phyloP scores from a whole-genome alignment of 2,888 invertebrate genomes.

The Agriopis marginaria region DNA sequence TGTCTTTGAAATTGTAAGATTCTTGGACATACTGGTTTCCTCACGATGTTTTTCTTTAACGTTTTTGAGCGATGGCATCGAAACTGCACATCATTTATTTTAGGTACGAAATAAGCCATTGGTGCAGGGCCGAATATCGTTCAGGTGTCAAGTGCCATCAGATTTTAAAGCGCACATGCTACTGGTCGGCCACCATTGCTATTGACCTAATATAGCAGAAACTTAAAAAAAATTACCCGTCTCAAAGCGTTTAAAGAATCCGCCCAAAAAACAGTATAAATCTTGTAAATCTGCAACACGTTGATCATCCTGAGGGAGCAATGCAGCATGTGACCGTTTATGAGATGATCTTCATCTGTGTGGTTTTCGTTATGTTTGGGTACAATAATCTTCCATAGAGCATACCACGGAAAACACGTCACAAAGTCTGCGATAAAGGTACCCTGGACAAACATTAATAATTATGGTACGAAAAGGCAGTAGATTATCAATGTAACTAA shows the following conservation, averaged over 20 bases:
- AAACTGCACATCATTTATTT: too few relatives aligned
- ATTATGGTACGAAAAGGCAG: not conserved
- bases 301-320: conserved; percentile 74
- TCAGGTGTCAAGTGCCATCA: too few relatives aligned
- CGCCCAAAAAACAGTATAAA: conserved; percentile 75
- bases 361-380: conserved; percentile 73
- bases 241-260: conserved; percentile 76
- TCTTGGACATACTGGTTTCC: too few relatives aligned
- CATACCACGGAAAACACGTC: conserved; percentile 81
- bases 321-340: conserved; percentile 69
- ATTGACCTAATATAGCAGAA: not conserved
- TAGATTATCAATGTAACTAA: too few relatives aligned
- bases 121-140: too few relatives aligned
- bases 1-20: too few relatives aligned
- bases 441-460: conserved; percentile 57
- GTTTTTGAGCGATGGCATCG: too few relatives aligned
- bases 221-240: conserved; percentile 62
- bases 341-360: conserved; percentile 58
- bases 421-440: conserved; percentile 77
- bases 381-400: conserved; percentile 64
- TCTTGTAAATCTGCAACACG: conserved; percentile 77
- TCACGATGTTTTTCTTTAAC: too few relatives aligned
- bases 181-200: not conserved
- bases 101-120: too few relatives aligned
- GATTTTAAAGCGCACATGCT: too few relatives aligned